Conservation (phyloP, 2,888 invertebrate species). For the Agonopterix alstromeriana region DNA sequence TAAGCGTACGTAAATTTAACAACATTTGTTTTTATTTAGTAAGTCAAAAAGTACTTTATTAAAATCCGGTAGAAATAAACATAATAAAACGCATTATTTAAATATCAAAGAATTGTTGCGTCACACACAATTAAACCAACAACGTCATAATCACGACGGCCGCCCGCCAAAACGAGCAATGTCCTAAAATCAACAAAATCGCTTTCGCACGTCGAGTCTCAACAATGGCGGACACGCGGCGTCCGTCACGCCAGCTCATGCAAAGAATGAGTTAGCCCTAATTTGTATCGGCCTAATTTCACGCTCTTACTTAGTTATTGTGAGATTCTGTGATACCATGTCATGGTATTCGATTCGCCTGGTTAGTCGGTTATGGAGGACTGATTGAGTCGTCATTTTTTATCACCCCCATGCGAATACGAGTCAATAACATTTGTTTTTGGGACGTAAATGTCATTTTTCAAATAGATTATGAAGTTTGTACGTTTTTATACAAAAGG, state of each 20-base stretch:
- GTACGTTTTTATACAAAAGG: constrained; percentile 21
- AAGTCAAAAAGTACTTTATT: too few relatives aligned
- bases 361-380: constrained; percentile 28
- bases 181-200: constrained; percentile 65
- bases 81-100: too few relatives aligned
- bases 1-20: too few relatives aligned
- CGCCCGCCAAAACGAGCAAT: constrained; percentile 30
- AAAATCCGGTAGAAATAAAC: too few relatives aligned
- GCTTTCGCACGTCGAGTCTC: constrained; percentile 45
- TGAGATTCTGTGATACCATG: constrained; percentile 60
- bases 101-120: constrained; percentile 6
- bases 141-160: constrained; percentile 31
- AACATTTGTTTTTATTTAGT: too few relatives aligned
- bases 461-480: constrained; percentile 9
- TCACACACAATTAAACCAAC: constrained; percentile 51
- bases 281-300: constrained; percentile 66
- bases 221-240: constrained; percentile 66
- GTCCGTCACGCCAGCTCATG: constrained; percentile 43
- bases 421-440: constrained; percentile 12
- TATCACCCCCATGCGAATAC: constrained; percentile 13
- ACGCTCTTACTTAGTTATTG: constrained; percentile 66
- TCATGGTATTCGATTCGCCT: constrained; percentile 63
- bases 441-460: not conserved
- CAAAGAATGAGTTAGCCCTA: constrained; percentile 56
- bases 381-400: constrained; percentile 59